Evolutionary conservation across 2,797 vertebrate genomes (phyloP).

Genomic region (Scarus forsteni): DNA sequence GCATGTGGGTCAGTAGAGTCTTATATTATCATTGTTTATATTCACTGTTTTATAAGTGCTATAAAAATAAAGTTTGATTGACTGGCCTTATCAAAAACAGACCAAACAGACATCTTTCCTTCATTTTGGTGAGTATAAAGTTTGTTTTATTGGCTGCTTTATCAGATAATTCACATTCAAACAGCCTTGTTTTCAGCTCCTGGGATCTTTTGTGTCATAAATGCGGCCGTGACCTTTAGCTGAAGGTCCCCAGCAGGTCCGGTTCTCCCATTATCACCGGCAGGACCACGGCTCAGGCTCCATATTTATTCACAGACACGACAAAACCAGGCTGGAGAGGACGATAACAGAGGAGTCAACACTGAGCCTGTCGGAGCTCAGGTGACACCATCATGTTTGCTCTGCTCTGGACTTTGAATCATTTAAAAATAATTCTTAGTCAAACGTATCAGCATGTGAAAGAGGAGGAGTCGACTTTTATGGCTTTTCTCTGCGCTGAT

Average conservation of each 20-base stretch:
- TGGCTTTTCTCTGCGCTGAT: too few relatives aligned
- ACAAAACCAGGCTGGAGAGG: not conserved
- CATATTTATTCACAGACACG: not conserved
- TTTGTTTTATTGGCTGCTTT: not conserved
- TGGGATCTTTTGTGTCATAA: constrained; percentile 3
- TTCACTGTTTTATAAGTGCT: too few relatives aligned
- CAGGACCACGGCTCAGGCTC: constrained; percentile 8
- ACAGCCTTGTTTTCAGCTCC: not conserved
- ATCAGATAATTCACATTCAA: not conserved
- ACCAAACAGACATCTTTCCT: not conserved
- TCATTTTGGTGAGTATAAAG: not conserved
- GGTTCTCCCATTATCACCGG: constrained; percentile 5
- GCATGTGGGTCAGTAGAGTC: too few relatives aligned
- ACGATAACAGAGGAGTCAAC: not conserved
- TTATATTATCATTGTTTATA: too few relatives aligned
- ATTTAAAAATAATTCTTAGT: not conserved
- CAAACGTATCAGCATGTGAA: too few relatives aligned
- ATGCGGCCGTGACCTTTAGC: constrained; percentile 44
- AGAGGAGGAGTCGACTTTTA: too few relatives aligned
- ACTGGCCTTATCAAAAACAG: too few relatives aligned
- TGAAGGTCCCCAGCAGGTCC: constrained; percentile 39
- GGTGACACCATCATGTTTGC: not conserved
- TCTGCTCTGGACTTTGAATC: not conserved
- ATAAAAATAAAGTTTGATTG: too few relatives aligned
- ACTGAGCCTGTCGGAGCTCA: not conserved